Percentiles rank a stretch among this genome's conserved stretches.
These are phyloP conservation scores for Cirrhinus molitorella DNA, from an alignment of 2,797 vertebrate species.

Conservation along the genomic window DNA sequence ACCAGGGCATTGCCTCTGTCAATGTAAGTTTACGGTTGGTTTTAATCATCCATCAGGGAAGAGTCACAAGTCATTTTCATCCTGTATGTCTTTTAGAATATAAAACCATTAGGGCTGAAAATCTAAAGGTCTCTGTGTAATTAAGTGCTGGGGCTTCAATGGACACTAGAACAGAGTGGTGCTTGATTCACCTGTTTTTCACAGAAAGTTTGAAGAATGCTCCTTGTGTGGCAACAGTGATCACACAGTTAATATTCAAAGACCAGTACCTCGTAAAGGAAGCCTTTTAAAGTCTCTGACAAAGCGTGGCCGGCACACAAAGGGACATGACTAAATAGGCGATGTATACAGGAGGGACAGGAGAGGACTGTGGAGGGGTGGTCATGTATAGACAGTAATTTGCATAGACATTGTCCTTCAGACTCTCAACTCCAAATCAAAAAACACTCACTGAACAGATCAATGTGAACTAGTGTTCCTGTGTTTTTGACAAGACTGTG, in stretches of 20 bases:
- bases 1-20: not conserved
- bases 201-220: conserved; percentile 61
- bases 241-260: conserved; percentile 86
- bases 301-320: conserved; percentile 79
- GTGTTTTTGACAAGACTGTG: not conserved
- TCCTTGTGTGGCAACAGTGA: conserved; percentile 82
- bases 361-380: conserved; percentile 70
- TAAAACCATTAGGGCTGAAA: not conserved
- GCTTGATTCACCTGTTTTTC: conserved; percentile 48
- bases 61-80: not conserved
- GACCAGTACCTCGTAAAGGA: conserved; percentile 77
- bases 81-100: not conserved
- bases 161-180: conserved; percentile 62
- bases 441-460: conserved; percentile 50
- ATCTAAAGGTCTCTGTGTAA: conserved; percentile 62
- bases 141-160: conserved; percentile 58
- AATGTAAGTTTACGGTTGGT: not conserved
- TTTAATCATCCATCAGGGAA: not conserved
- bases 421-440: conserved; percentile 49
- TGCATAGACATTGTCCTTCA: conserved; percentile 69
- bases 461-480: not conserved
- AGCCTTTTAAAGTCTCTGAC: conserved; percentile 79
- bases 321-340: conserved; percentile 74
- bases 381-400: conserved; percentile 76
- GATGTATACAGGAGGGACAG: conserved; percentile 75